A percentile compares a stretch with the other conserved stretches of the same genome.
Conservation (phyloP, 2,797 vertebrate species). For the Gephyroberyx darwinii region DNA sequence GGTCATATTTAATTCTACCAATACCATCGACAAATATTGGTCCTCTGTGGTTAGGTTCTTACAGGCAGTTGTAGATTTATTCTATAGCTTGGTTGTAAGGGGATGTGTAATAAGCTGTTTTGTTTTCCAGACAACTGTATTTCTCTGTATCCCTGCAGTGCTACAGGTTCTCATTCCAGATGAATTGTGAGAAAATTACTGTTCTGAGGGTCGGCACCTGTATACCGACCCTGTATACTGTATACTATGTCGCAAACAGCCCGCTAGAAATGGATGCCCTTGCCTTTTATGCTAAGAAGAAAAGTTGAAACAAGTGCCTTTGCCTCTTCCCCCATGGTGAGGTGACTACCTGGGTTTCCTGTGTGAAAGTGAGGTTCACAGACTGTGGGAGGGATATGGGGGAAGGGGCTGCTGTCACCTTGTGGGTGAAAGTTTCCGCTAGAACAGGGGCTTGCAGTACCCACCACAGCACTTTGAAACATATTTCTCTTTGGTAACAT, state of each 20-base stretch:
- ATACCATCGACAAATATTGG: not conserved
- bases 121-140: not conserved
- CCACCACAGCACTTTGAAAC: not conserved
- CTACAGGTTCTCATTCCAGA: not conserved
- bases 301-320: conserved; percentile 6
- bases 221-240: no score
- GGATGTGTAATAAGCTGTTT: not conserved
- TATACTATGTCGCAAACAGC: not conserved
- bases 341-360: conserved; percentile 5
- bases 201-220: not conserved
- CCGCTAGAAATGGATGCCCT: not conserved
- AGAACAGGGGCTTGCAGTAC: not conserved
- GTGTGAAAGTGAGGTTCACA: conserved; percentile 14
- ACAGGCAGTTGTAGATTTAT: not conserved
- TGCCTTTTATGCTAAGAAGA: not conserved
- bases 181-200: conserved; percentile 12
- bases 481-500: not conserved
- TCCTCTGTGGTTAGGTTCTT: not conserved
- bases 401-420: not conserved
- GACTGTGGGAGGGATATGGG: conserved; percentile 1
- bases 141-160: not conserved
- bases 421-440: not conserved
- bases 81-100: not conserved
- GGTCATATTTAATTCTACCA: not conserved
- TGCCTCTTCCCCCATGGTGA: not conserved